A percentile compares a stretch with the other conserved stretches of the same genome.
Evolutionary conservation across 2,113 vertebrate genomes (phyloP).

Genomic region (Scartelaos histophorus): DNA sequence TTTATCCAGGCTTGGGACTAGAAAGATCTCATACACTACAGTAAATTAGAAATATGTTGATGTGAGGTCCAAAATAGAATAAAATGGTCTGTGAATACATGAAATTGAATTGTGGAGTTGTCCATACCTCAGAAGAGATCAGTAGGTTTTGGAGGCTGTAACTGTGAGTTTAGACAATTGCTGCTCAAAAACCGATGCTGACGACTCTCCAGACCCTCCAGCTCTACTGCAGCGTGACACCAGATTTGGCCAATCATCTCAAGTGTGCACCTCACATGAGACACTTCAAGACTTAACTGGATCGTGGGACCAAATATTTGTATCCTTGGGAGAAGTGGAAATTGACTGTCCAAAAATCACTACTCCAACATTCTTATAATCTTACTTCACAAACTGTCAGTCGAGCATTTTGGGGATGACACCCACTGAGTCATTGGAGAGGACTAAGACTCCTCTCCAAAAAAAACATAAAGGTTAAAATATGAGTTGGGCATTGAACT

Average conservation of each 20-base stretch:
- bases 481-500: conserved; percentile 14
- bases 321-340: conserved; percentile 49
- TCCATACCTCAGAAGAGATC: conserved; percentile 53
- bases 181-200: conserved; percentile 22
- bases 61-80: conserved; percentile 24
- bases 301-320: conserved; percentile 15
- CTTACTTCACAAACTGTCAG: conserved; percentile 7
- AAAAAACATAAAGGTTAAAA: conserved; percentile 2
- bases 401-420: conserved; percentile 49
- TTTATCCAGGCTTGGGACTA: neutral
- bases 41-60: neutral
- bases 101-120: conserved; percentile 21
- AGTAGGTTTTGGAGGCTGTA: conserved; percentile 33
- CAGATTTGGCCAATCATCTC: conserved; percentile 4
- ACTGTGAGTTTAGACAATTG: conserved; percentile 44
- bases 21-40: neutral
- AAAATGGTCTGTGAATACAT: conserved; percentile 39
- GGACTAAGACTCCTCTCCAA: neutral
- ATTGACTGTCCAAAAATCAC: conserved; percentile 33
- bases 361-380: conserved; percentile 27
- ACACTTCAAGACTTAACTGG: conserved; percentile 16
- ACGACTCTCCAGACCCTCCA: conserved; percentile 12
- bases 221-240: conserved; percentile 1
- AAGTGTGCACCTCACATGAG: conserved; percentile 38
- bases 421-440: neutral